Base-by-base conservation (phyloP, 2,888 invertebrate genomes). In the Brenthis ino region DNA sequence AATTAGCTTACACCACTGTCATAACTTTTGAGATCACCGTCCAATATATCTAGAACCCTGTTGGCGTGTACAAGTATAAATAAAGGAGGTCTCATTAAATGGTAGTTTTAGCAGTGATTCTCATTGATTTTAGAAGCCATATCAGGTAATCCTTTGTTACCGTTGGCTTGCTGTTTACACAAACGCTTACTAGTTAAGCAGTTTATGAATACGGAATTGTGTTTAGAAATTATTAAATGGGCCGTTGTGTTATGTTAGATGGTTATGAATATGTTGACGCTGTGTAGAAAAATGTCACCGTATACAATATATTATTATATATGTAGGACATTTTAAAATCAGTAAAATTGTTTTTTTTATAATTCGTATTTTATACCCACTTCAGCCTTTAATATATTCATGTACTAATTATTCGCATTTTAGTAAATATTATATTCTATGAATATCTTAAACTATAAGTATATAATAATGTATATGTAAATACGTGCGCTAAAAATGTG, bases 41-140 rank as follows among this genome's bases (percentile, higher is more conserved):
- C 80, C 75, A 77, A 63, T 66, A 28, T 77, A 75, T 69, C 14
- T 57, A 71, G 80, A 76, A 60, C 74, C 69, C 67, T 54, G 47
- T 37, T 67, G 57, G 56, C 65, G 63, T 65, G 57, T n/a, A 61
- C 50, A 67, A 51, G 67, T 72, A 65, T 72, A 68, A 69, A 68
- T 72, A 65, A 69, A 66, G 72, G 65, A 69, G 77, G 70, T 77
- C 76, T 65, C 72, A 71, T 71, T 72, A 67, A 70, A 57, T 72
- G 68, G 76, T 70, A 63, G 72, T 64, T 63, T 74, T 60, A 65
- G 76, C 80, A 77, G 82, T 84, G 85, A 86, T 86, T 85, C 80
- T 77, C 81, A 91, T 91, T 85, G 92, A 92, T 92, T 92, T 91
- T 87, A 81, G 92, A 92, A 92, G 86, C 91, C 91, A 57, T 81